Evolutionary conservation across 2,888 invertebrate genomes (phyloP).

Genomic region (Polydrusus tereticollis): DNA sequence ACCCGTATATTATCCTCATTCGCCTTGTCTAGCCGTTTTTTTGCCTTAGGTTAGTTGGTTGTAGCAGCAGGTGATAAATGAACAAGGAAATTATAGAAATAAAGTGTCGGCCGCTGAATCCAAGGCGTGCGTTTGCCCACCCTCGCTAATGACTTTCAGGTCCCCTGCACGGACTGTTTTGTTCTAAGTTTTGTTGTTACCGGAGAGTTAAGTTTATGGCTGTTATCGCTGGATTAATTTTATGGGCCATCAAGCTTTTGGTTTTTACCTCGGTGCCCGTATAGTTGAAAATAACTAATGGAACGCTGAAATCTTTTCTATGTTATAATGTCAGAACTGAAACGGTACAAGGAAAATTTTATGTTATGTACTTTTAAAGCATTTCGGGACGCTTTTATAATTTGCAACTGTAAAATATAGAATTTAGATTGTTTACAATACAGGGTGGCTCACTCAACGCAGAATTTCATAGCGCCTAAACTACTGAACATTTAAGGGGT

Average conservation of each 20-base stretch:
- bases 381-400: too few relatives aligned
- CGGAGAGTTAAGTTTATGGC: slow-evolving; percentile 6
- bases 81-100: slow-evolving; percentile 43
- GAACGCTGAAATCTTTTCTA: too few relatives aligned
- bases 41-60: slow-evolving; percentile 30
- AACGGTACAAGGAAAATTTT: too few relatives aligned
- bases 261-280: not conserved
- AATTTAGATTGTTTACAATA: too few relatives aligned
- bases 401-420: too few relatives aligned
- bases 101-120: slow-evolving; percentile 13
- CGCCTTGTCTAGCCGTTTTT: slow-evolving; percentile 31
- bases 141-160: slow-evolving; percentile 40
- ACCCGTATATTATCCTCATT: slow-evolving; percentile 36
- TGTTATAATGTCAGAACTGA: too few relatives aligned
- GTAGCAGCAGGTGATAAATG: slow-evolving; percentile 43
- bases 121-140: slow-evolving; percentile 25
- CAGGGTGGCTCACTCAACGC: too few relatives aligned
- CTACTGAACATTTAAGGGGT: too few relatives aligned
- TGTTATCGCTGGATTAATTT: slow-evolving; percentile 25
- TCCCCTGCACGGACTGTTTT: slow-evolving; percentile 10
- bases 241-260: slow-evolving; percentile 16
- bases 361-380: too few relatives aligned
- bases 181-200: slow-evolving; percentile 5
- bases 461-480: too few relatives aligned
- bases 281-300: too few relatives aligned